Conservation (phyloP, 2,797 vertebrate genomes). For the Cygnus olor region DNA sequence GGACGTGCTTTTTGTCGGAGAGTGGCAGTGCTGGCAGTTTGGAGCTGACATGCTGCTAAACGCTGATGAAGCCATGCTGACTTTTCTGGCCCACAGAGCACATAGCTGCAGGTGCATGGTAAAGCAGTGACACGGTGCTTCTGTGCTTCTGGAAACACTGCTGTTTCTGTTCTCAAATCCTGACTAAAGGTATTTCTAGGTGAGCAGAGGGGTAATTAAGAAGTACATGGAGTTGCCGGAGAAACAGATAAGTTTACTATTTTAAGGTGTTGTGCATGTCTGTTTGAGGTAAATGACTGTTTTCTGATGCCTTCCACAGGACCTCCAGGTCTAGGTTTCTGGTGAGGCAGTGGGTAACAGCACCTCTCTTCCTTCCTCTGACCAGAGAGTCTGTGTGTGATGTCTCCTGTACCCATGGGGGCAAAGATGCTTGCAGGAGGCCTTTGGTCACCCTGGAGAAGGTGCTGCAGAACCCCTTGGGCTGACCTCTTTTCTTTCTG, state of each 20-base stretch:
- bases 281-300: neutral
- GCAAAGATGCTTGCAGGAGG: neutral
- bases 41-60: neutral
- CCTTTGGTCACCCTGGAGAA: neutral
- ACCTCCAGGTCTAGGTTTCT: neutral
- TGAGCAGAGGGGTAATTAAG: neutral
- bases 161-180: neutral
- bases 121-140: neutral
- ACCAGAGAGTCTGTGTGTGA: neutral
- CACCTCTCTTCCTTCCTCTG: neutral
- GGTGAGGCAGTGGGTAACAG: neutral
- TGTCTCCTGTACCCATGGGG: neutral
- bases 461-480: neutral
- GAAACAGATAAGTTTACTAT: neutral
- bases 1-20: neutral
- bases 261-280: neutral
- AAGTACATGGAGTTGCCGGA: neutral
- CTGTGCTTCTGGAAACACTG: neutral
- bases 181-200: neutral
- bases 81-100: neutral
- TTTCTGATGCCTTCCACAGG: neutral
- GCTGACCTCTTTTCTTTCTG: neutral
- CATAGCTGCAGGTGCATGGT: accelerated
- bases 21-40: accelerated
- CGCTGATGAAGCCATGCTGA: neutral